These are phyloP conservation scores for Conopomorpha cramerella DNA, from an alignment of 1,140 invertebrate species.

Conservation along the genomic window DNA sequence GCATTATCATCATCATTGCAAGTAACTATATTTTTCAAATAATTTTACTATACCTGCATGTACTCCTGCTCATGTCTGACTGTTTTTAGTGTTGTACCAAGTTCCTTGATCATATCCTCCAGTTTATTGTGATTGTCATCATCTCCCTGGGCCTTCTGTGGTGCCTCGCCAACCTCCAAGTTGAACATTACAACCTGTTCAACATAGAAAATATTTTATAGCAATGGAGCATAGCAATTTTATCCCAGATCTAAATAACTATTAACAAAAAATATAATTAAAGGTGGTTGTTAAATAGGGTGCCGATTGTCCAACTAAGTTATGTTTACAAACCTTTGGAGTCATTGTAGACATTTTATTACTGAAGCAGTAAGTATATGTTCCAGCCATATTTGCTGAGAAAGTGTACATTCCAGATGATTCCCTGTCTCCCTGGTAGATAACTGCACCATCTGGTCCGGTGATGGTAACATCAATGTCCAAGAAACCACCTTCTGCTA, in stretches of 20 bases:
- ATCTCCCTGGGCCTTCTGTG: slow-evolving; percentile 64
- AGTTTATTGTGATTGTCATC: slow-evolving; percentile 82
- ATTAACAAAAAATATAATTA: no score
- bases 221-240: no score
- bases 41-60: no score
- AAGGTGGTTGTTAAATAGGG: no score
- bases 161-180: slow-evolving; percentile 88
- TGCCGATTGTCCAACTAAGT: no score
- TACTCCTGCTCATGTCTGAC: slow-evolving; percentile 99
- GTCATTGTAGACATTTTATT: slow-evolving; percentile 99
- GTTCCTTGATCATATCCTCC: slow-evolving; percentile 96
- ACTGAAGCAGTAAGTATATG: slow-evolving; percentile 98
- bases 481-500: slow-evolving; percentile 98
- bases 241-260: no score
- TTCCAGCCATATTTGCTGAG: slow-evolving; percentile 86
- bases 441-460: slow-evolving; percentile 88
- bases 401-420: slow-evolving; percentile 99
- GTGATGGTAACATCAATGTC: slow-evolving; percentile 97
- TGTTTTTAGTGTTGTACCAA: slow-evolving; percentile 84
- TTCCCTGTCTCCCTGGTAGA: slow-evolving; percentile 92
- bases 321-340: slow-evolving; percentile 87
- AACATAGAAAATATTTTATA: no score
- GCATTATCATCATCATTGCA: no score
- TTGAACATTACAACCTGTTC: slow-evolving; percentile 91
- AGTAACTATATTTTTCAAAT: no score